A percentile compares a stretch with the other conserved stretches of the same genome.
phyloP scores from a whole-genome alignment of 2,888 invertebrate genomes.

The Smittia sp. region DNA sequence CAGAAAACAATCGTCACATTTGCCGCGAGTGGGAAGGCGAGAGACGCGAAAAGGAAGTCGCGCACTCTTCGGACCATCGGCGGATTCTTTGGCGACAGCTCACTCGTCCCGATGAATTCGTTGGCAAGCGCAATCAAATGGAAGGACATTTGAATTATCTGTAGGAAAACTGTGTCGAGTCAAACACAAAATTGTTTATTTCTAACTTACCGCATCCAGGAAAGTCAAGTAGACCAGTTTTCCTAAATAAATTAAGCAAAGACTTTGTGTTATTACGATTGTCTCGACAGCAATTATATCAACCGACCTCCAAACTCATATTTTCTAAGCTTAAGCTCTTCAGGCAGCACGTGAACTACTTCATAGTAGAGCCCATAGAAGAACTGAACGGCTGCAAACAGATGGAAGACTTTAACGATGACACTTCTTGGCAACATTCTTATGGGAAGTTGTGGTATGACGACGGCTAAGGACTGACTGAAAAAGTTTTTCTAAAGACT shows the following conservation, averaged over 20 bases:
- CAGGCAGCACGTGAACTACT: neutral
- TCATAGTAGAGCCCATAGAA: neutral
- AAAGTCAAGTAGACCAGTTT: neutral
- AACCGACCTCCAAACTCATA: neutral
- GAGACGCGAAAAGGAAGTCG: conserved; percentile 64
- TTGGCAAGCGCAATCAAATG: conserved; percentile 73
- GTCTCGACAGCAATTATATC: too few species aligned
- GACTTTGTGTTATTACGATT: too few species aligned
- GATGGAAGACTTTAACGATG: neutral
- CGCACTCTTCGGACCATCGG: conserved; percentile 67
- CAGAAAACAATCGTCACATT: conserved; percentile 88
- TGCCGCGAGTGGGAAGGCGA: conserved; percentile 76
- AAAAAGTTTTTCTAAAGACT: too few species aligned
- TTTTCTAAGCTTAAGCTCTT: neutral
- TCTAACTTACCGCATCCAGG: neutral
- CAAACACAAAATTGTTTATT: neutral
- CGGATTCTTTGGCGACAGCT: conserved; percentile 60
- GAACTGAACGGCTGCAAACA: neutral
- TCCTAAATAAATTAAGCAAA: too few species aligned
- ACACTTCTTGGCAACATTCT: neutral
- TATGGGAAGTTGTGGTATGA: neutral
- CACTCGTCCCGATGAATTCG: conserved; percentile 73
- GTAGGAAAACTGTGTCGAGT: conserved; percentile 44
- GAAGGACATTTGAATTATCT: conserved; percentile 76
- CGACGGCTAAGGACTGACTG: too few species aligned